These are phyloP conservation scores for Lucifuga dentata DNA, from an alignment of 2,113 vertebrate genomes.

Conservation along the genomic window DNA sequence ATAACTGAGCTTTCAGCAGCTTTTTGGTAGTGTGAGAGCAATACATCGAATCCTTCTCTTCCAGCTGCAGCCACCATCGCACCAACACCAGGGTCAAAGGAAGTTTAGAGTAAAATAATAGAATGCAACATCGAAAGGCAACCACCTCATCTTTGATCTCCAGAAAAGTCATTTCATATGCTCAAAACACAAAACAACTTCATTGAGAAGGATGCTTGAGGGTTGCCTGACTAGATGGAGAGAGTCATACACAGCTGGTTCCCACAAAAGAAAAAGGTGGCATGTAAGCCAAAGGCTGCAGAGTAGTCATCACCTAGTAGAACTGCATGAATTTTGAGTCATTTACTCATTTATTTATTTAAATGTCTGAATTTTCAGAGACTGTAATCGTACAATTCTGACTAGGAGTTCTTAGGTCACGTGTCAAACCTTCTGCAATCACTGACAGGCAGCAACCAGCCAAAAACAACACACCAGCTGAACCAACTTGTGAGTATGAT, in stretches of 20 bases:
- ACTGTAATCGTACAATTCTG: too few relatives aligned
- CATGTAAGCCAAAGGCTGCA: not conserved
- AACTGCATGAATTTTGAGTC: too few relatives aligned
- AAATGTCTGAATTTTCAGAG: too few relatives aligned
- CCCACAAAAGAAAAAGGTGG: constrained; percentile 7
- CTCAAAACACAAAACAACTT: constrained; percentile 17
- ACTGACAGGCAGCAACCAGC: too few relatives aligned
- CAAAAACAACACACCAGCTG: too few relatives aligned
- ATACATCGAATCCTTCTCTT: not conserved
- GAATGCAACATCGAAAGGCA: not conserved
- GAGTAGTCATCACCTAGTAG: not conserved
- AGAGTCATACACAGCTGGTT: not conserved
- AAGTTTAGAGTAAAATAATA: not conserved
- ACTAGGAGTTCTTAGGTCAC: too few relatives aligned
- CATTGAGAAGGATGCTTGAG: constrained; percentile 18
- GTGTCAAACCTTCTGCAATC: too few relatives aligned
- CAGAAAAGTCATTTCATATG: constrained; percentile 13
- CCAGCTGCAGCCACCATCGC: not conserved
- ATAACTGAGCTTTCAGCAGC: not conserved
- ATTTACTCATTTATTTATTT: too few relatives aligned
- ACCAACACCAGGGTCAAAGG: constrained; percentile 19
- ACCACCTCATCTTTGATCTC: not conserved
- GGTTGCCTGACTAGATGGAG: not conserved
- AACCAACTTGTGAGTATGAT: too few relatives aligned
- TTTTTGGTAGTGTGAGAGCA: not conserved